Evolutionary conservation across 2,888 invertebrate species (phyloP), one percentile per base, ranked within the genome.

Genomic region (Pheosia tremula): DNA sequence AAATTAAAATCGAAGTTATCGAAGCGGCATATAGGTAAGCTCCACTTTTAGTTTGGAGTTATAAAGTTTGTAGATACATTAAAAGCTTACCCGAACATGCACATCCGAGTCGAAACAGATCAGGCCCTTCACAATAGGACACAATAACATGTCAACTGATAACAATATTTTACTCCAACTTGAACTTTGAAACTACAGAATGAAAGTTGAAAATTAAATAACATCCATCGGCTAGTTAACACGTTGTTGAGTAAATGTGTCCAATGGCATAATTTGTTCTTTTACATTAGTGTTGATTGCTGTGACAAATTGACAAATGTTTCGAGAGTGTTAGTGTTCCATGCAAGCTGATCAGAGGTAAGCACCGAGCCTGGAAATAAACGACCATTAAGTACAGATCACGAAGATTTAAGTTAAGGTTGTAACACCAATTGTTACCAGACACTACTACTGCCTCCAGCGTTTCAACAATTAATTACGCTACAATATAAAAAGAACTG

Each of bases 311-410:
- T 71, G 77, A 78, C 72, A 74, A 63, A 71, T 65, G 67, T 66
- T 64, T 58, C 41, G 54, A 54, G 24, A 71, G 69, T 80, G 82
- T 91, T 90, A 89, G 85, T 86, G 72, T 72, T 84, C 88, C 91
- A 91, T 90, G 91, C 93, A 91, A 85, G 81, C 82, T 84, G 84
- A 81, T 93, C 91, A 93, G 78, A 91, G 84, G 87, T 87, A 93
- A 89, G 91, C 93, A 88, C 93, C 93, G 84, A 89, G 86, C 84
- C 93, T 93, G 93, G 67, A 92, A 93, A 90, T 68, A 89, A 88
- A 89, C 75, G 81, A 82, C 67, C 66, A 76, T 61, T 67, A 66
- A 24, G 67, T 77, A 67, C 64, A 61, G 61, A 24, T 49, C 11
- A 57, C 4, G 13, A 8, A 38, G 8, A 43, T 43, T 43, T 43